Percentiles rank a stretch among this genome's conserved stretches.
Conservation (phyloP, 2,797 vertebrate genomes). For the Scolopax bukidnonensis region DNA sequence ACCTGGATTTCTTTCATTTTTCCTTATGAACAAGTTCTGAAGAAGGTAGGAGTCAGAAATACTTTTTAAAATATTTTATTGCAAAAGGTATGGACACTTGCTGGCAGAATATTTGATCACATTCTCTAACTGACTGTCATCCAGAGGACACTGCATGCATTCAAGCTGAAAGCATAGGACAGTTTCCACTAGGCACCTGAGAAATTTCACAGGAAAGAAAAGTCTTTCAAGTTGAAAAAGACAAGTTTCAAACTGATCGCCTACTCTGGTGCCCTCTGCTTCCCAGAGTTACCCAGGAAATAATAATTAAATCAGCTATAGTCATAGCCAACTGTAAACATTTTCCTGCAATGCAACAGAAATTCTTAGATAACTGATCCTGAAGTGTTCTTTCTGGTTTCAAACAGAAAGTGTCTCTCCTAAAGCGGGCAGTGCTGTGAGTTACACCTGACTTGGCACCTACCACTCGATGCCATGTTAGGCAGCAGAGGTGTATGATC, state of each 20-base stretch:
- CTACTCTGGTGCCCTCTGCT: neutral
- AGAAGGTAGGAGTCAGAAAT: neutral
- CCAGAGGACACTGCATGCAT: conserved; percentile 61
- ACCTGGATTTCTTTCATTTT: neutral
- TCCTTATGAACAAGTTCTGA: neutral
- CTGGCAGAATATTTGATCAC: conserved; percentile 59
- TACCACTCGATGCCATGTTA: neutral
- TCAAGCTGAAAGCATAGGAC: conserved; percentile 58
- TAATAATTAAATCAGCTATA: conserved; percentile 10
- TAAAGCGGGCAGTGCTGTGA: conserved; percentile 6
- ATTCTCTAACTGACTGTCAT: conserved; percentile 54
- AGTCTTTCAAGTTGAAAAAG: conserved; percentile 39
- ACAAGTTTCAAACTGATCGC: conserved; percentile 20
- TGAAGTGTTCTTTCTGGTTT: conserved; percentile 35
- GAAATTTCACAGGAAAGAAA: conserved; percentile 20
- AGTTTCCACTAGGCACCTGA: conserved; percentile 65
- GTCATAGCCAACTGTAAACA: conserved; percentile 53
- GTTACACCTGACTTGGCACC: neutral
- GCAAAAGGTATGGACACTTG: conserved; percentile 50
- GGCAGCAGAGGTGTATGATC: neutral
- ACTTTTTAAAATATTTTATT: conserved; percentile 69
- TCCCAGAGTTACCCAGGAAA: conserved; percentile 14
- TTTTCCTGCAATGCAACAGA: conserved; percentile 4
- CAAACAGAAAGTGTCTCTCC: neutral
- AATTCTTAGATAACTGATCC: neutral